These are phyloP conservation scores for Dynastes hyllus DNA, from an alignment of 2,888 invertebrate genomes.

Conservation along the genomic window DNA sequence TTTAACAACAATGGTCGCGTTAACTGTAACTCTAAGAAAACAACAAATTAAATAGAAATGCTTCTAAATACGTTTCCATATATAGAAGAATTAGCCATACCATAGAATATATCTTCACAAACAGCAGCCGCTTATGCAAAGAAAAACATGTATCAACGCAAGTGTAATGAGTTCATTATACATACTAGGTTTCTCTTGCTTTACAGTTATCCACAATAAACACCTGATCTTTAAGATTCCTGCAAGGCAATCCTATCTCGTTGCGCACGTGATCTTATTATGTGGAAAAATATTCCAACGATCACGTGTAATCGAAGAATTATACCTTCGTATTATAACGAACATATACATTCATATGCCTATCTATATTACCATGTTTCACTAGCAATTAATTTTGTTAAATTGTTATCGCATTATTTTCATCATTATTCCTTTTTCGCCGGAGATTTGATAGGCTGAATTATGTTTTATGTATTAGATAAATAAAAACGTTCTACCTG, in stretches of 20 bases:
- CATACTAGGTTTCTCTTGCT: conserved; percentile 16
- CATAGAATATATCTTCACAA: background rate
- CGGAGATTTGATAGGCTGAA: no score
- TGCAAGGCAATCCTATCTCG: conserved; percentile 26
- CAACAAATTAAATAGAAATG: background rate
- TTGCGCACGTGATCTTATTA: conserved; percentile 39
- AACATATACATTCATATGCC: background rate
- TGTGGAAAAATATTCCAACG: conserved; percentile 7
- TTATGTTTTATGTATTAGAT: no score
- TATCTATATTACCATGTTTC: background rate
- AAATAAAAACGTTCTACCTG: no score
- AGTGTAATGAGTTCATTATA: conserved; percentile 21
- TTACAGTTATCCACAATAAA: conserved; percentile 31
- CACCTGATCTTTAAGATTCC: conserved; percentile 42
- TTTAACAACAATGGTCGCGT: background rate
- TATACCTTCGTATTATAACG: background rate
- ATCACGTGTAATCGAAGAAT: conserved; percentile 34
- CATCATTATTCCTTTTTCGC: background rate
- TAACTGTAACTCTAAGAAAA: background rate
- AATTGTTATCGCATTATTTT: background rate
- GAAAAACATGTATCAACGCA: background rate
- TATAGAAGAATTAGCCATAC: background rate
- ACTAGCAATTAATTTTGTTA: background rate
- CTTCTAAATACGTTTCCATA: background rate
- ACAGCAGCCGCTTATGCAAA: background rate